A percentile compares a stretch with the other conserved stretches of the same genome.
These are phyloP conservation scores for Marronus borbonicus DNA, from an alignment of 2,888 invertebrate genomes.

Conservation along the genomic window DNA sequence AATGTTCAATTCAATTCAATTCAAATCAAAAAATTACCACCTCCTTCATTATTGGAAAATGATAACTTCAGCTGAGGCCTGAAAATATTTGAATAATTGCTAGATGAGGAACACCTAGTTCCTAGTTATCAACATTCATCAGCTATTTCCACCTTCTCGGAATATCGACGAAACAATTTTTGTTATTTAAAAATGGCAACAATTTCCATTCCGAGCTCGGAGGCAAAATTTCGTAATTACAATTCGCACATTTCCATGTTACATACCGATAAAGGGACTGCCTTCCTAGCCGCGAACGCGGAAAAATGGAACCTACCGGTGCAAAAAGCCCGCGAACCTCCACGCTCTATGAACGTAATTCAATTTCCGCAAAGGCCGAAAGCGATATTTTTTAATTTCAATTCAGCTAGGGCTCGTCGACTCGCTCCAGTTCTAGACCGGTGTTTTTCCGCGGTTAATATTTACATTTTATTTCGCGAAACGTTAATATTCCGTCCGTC, in stretches of 20 bases:
- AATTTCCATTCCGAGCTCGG: no score
- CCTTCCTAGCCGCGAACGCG: neutral
- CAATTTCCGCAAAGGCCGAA: conserved; percentile 26
- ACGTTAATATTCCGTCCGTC: neutral
- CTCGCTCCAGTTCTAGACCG: neutral
- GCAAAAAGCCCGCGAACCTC: neutral
- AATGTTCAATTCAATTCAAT: no score
- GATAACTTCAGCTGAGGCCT: no score
- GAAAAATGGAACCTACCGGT: neutral
- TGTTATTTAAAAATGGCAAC: no score
- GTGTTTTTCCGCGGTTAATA: conserved; percentile 4
- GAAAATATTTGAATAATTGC: no score
- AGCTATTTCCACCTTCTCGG: no score
- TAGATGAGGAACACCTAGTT: no score
- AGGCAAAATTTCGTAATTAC: neutral
- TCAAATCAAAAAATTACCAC: no score
- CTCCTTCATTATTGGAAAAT: no score
- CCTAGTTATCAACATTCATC: no score
- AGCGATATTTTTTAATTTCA: conserved; percentile 32
- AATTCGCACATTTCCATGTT: neutral
- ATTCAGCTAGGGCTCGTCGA: neutral
- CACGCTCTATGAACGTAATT: conserved; percentile 1
- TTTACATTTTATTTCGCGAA: conserved; percentile 9
- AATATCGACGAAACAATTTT: no score
- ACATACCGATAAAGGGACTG: neutral